Evolutionary conservation across 2,888 invertebrate species (phyloP).

Genomic region (Saturnia japonica): DNA sequence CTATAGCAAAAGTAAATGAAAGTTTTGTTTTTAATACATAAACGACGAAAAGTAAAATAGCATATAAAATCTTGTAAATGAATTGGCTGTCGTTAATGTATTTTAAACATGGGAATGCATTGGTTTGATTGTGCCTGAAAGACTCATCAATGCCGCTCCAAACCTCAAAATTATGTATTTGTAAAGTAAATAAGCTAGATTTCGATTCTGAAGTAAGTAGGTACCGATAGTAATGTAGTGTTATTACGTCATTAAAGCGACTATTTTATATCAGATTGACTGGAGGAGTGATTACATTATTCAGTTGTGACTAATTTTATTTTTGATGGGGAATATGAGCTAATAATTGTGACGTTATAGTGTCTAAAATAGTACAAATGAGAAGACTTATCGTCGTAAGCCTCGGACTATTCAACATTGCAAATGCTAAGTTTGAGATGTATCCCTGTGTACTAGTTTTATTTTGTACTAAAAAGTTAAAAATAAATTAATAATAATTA

Average conservation of each 20-base stretch:
- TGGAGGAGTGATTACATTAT: constrained; percentile 80
- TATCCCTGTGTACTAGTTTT: constrained; percentile 83
- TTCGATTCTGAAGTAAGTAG: constrained; percentile 58
- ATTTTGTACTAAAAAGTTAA: constrained; percentile 83
- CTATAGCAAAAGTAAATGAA: constrained; percentile 63
- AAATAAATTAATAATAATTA: constrained; percentile 78
- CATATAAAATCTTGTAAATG: constrained; percentile 8
- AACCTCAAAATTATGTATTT: constrained; percentile 79
- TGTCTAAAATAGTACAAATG: constrained; percentile 84
- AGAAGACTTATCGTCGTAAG: constrained; percentile 83
- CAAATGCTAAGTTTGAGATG: constrained; percentile 83
- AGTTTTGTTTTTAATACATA: constrained; percentile 69
- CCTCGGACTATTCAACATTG: constrained; percentile 82
- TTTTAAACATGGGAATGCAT: constrained; percentile 74
- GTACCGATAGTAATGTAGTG: constrained; percentile 63
- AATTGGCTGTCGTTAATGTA: constrained; percentile 57
- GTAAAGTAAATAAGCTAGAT: constrained; percentile 65
- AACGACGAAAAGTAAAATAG: constrained; percentile 36
- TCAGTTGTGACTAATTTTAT: constrained; percentile 76
- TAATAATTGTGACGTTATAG: constrained; percentile 80
- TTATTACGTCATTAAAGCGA: constrained; percentile 59
- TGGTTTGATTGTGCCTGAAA: constrained; percentile 80
- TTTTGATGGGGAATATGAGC: constrained; percentile 76
- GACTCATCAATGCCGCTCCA: constrained; percentile 80
- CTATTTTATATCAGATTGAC: constrained; percentile 61